These are phyloP conservation scores for Sceliomorpha sp. DNA, from an alignment of 2,888 invertebrate genomes.

Conservation along the genomic window DNA sequence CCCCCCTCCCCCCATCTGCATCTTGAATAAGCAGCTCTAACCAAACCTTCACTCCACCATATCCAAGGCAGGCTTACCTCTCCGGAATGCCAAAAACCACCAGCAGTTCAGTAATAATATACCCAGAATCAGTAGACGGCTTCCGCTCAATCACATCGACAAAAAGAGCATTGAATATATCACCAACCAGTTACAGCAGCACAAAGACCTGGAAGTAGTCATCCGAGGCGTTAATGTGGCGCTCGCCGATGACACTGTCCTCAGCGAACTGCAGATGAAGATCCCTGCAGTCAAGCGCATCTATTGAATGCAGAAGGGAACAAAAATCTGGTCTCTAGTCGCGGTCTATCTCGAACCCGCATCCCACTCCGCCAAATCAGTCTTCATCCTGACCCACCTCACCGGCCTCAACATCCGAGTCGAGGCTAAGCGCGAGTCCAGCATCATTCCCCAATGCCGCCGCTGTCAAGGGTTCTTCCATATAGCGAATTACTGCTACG, in stretches of 20 bases:
- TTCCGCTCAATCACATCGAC: slow-evolving; percentile 10
- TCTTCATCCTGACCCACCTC: neutral
- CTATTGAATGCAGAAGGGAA: slow-evolving; percentile 8
- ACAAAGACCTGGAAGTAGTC: slow-evolving; percentile 19
- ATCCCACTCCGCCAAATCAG: neutral
- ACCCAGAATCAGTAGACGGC: slow-evolving; percentile 6
- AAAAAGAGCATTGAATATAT: slow-evolving; percentile 11
- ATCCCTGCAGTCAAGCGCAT: slow-evolving; percentile 8
- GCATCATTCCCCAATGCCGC: slow-evolving; percentile 9
- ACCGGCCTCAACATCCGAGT: slow-evolving; percentile 7
- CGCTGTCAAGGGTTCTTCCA: slow-evolving; percentile 17
- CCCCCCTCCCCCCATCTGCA: neutral
- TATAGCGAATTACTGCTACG: slow-evolving; percentile 23
- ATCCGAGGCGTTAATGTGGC: neutral
- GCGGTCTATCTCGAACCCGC: slow-evolving; percentile 9
- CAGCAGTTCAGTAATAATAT: slow-evolving; percentile 9
- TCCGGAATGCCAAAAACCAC: slow-evolving; percentile 7
- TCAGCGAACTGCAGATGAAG: neutral
- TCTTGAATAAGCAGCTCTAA: neutral
- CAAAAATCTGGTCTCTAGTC: slow-evolving; percentile 10
- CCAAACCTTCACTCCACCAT: neutral
- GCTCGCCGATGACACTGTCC: slow-evolving; percentile 3
- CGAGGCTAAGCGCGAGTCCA: slow-evolving; percentile 14
- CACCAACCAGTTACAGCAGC: slow-evolving; percentile 18
- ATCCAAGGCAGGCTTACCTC: neutral